Base-by-base conservation (phyloP, 2,797 vertebrate species). In the Manis crassicaudata region DNA sequence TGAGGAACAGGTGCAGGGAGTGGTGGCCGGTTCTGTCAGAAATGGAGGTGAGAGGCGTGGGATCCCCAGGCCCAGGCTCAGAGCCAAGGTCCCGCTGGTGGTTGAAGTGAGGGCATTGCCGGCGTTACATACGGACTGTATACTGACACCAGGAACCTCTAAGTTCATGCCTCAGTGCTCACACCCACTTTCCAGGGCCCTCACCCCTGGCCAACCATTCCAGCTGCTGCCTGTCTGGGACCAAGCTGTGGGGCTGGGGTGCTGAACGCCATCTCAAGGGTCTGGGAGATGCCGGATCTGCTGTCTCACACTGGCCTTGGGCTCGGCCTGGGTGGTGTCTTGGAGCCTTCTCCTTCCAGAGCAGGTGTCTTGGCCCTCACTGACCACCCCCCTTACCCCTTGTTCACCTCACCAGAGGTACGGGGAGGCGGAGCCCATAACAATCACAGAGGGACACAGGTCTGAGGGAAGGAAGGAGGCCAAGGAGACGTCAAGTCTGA, bases 101-200 rank as follows among this genome's bases (percentile, higher is more conserved):
- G 37, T 3, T 4, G 90, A 37, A 2, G 14, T 12, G 3, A 20
- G 5, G 29, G 7, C 25, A 17, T 9, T 14, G 62, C 29, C 27
- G 12, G 23, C 2, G 0, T 46, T 18, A 10, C 46, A 13, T 4
- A 3, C 20, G 70, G 16, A 75, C 9, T 17, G 5, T 1, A 16
- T n/a, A 0, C 16, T 62, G 83, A 27, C 1, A 8, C 23, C 27
- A 56, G 21, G 43, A 72, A 40, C 21, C 65, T 62, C n/a, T 40
- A 60, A 16, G 29, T 46, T 46, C 43, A 46, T 46, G 43, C 43
- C 43, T 46, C 43, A 46, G 43, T 46, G 43, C 43, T 46, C 43
- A 8, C 43, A 46, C 43, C 8, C 43, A 46, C 43, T 46, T 46
- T 11, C 17, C 37, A 21, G 43, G 63, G 11, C 43, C 92, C 16